Conservation (phyloP, 2,888 invertebrate genomes). For the Dysmachus trigonus region DNA sequence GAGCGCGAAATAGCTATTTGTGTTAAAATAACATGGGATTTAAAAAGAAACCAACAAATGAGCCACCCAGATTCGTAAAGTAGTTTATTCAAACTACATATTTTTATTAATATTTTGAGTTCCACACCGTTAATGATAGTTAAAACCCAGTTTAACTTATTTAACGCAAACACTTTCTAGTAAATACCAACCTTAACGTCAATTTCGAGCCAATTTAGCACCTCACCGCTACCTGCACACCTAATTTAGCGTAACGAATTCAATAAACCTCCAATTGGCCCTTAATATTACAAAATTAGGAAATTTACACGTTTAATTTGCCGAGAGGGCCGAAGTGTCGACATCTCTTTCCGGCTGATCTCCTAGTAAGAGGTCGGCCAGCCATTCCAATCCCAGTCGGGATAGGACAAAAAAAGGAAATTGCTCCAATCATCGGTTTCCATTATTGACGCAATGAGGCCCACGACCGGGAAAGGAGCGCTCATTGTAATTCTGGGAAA, state of each 20-base stretch:
- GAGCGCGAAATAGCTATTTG: no score
- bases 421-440: background rate
- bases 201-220: background rate
- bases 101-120: no score
- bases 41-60: no score
- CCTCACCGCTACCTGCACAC: background rate
- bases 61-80: no score
- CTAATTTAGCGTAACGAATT: background rate
- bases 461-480: background rate
- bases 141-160: no score
- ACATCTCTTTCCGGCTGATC: background rate
- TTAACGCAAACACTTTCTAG: background rate
- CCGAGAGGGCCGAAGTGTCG: background rate
- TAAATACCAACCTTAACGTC: background rate
- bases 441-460: background rate
- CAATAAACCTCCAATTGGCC: background rate
- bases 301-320: background rate
- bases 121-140: no score
- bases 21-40: no score
- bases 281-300: background rate
- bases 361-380: background rate
- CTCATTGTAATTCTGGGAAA: conserved; percentile 18
- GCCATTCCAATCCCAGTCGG: background rate
- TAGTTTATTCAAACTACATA: no score
- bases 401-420: background rate